Conservation (phyloP, 2,113 vertebrate genomes). For the Hypocryptadius cinnamomeus region DNA sequence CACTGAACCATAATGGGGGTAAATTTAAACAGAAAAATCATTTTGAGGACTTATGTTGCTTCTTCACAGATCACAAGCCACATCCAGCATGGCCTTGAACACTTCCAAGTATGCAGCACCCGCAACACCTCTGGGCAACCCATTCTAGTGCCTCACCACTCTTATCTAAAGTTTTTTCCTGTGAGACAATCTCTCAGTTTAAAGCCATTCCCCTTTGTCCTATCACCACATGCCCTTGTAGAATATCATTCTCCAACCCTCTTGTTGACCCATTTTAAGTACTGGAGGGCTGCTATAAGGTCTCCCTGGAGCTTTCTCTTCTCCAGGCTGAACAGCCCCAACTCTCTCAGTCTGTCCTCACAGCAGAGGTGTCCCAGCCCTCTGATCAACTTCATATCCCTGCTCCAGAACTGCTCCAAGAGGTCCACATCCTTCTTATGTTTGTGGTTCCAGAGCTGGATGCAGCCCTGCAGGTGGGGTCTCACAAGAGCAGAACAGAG, state of each 20-base stretch:
- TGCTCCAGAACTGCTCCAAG: neutral
- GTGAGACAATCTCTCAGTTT: neutral
- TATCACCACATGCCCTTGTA: neutral
- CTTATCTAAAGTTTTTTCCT: neutral
- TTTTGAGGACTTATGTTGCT: neutral
- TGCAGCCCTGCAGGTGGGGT: neutral
- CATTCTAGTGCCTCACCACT: neutral
- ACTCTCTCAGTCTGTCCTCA: neutral
- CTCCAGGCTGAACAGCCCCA: neutral
- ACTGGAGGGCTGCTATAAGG: neutral
- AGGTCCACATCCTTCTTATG: neutral
- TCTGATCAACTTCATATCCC: neutral
- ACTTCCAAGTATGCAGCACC: neutral
- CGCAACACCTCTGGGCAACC: neutral
- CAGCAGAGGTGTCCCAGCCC: neutral
- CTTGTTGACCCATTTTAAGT: rapidly evolving
- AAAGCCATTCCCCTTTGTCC: neutral
- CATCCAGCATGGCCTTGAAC: neutral
- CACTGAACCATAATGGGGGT: neutral
- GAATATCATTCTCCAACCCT: neutral
- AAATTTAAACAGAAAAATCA: neutral
- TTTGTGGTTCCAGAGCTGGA: neutral
- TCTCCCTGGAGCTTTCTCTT: neutral
- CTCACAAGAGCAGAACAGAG: neutral
- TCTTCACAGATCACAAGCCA: neutral